A percentile compares a stretch with the other conserved stretches of the same genome.
Conservation (phyloP, 2,797 vertebrate species). For the Ambastaia sidthimunki region DNA sequence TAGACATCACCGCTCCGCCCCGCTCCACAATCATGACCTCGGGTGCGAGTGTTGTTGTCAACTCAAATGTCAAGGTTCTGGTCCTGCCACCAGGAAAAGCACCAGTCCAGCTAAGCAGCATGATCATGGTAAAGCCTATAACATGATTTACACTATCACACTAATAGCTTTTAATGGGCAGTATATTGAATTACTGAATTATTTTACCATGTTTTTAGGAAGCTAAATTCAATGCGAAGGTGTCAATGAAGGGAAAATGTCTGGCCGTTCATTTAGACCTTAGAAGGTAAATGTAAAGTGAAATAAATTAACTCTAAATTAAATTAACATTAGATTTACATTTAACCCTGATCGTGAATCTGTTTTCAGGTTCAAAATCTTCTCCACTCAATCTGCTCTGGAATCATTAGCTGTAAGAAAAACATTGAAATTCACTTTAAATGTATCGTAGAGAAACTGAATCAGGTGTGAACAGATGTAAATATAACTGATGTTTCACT, state of each 20-base stretch:
- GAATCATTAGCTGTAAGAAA: slow-evolving; percentile 91
- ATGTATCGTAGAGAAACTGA: too few species aligned
- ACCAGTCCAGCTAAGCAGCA: slow-evolving; percentile 86
- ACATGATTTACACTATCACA: not conserved
- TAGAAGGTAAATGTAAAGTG: slow-evolving; percentile 77
- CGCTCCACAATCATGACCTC: slow-evolving; percentile 87
- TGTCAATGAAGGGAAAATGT: slow-evolving; percentile 85
- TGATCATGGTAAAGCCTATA: slow-evolving; percentile 85
- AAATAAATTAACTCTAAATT: not conserved
- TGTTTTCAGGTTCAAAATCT: slow-evolving; percentile 89
- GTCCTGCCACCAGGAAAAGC: slow-evolving; percentile 75
- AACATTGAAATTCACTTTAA: not conserved
- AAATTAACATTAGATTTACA: not conserved
- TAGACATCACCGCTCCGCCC: slow-evolving; percentile 81
- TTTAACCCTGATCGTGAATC: not conserved
- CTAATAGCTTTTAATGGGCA: not conserved
- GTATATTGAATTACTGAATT: not conserved
- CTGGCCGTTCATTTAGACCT: slow-evolving; percentile 86
- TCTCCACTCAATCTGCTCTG: slow-evolving; percentile 90
- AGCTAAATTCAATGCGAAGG: slow-evolving; percentile 83
- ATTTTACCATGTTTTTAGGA: slow-evolving; percentile 68
- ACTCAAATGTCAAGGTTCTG: slow-evolving; percentile 82
- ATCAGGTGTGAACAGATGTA: not conserved
- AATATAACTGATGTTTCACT: not conserved
- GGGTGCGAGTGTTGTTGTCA: slow-evolving; percentile 83